Evolutionary conservation across 2,888 invertebrate genomes (phyloP).

Genomic region (Acleris sparsana): DNA sequence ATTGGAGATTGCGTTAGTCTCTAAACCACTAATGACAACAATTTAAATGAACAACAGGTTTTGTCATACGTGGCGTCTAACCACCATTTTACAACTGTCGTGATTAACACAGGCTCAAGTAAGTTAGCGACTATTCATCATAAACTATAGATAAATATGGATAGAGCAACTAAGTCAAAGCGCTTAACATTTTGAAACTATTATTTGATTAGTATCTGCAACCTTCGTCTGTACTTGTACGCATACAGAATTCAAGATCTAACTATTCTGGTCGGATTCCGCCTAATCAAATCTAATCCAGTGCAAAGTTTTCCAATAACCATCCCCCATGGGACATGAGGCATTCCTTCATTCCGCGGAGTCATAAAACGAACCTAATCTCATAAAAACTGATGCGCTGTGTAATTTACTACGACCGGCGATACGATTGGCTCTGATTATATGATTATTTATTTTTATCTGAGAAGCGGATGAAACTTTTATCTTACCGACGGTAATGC

Average conservation of each 20-base stretch:
- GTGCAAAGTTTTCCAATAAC: slow-evolving; percentile 83
- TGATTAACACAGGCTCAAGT: slow-evolving; percentile 23
- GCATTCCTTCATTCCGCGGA: slow-evolving; percentile 36
- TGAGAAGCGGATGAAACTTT: background rate
- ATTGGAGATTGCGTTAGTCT: no score
- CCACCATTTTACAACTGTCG: slow-evolving; percentile 8
- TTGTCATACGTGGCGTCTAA: no score
- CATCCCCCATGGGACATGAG: slow-evolving; percentile 54
- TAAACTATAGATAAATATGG: slow-evolving; percentile 25
- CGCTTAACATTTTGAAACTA: slow-evolving; percentile 19
- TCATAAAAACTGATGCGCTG: slow-evolving; percentile 32
- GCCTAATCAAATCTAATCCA: slow-evolving; percentile 75
- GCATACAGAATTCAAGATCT: background rate
- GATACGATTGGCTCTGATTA: slow-evolving; percentile 30
- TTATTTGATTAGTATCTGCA: background rate
- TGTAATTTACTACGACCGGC: slow-evolving; percentile 23
- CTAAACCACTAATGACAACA: no score
- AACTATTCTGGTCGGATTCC: slow-evolving; percentile 29
- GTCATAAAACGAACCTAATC: slow-evolving; percentile 37
- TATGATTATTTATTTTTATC: slow-evolving; percentile 7
- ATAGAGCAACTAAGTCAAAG: slow-evolving; percentile 20
- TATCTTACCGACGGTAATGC: background rate
- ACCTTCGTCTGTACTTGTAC: background rate
- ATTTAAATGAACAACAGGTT: no score
- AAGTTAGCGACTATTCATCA: slow-evolving; percentile 30